Evolutionary conservation across 2,113 vertebrate species (phyloP).

Genomic region (Aplodontia rufa): DNA sequence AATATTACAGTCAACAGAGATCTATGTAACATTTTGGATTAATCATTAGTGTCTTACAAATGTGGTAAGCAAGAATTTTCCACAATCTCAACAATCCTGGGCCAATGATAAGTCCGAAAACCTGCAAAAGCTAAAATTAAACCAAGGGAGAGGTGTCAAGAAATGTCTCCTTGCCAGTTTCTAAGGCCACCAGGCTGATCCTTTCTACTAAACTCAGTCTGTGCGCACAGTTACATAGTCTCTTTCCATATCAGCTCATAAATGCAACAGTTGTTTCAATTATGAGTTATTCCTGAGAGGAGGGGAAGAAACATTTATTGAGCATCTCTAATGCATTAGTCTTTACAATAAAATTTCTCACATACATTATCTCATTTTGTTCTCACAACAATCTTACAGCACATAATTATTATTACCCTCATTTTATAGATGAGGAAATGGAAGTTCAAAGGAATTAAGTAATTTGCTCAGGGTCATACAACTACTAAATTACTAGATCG

Average conservation of each 20-base stretch:
- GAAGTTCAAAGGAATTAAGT: conserved; percentile 61
- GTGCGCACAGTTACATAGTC: conserved; percentile 37
- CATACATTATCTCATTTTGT: conserved; percentile 41
- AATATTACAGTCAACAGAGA: conserved; percentile 26
- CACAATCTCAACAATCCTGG: conserved; percentile 23
- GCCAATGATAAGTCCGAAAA: not conserved
- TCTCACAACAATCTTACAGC: conserved; percentile 31
- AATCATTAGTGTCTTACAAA: not conserved
- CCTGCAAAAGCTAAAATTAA: conserved; percentile 42
- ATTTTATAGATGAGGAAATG: conserved; percentile 61
- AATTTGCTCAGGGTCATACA: conserved; percentile 57
- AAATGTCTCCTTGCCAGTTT: not conserved
- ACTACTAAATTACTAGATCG: conserved; percentile 56
- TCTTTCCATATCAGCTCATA: conserved; percentile 25
- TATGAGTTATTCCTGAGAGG: not conserved
- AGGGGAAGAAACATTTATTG: conserved; percentile 39
- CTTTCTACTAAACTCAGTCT: conserved; percentile 19
- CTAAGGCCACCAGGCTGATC: not conserved
- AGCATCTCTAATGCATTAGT: not conserved
- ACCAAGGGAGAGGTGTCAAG: not conserved
- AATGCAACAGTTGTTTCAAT: conserved; percentile 64
- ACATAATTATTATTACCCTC: conserved; percentile 47
- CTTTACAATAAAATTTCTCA: conserved; percentile 16
- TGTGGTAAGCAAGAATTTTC: conserved; percentile 21
- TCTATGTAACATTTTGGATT: not conserved